These are phyloP conservation scores for Paratilapia polleni DNA, from an alignment of 2,113 vertebrate species.

Conservation along the genomic window DNA sequence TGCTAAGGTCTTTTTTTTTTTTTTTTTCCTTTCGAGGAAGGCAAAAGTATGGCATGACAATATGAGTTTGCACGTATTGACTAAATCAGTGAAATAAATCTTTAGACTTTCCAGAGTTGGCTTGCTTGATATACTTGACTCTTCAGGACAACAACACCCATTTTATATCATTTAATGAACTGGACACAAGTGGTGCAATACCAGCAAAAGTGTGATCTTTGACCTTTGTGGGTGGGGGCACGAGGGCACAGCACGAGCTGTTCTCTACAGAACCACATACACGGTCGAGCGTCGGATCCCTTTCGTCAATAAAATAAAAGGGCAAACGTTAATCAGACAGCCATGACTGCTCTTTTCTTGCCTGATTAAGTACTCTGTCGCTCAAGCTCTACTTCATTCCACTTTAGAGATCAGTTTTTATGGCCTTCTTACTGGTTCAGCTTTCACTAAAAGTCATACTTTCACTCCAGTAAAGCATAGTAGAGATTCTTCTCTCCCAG, in stretches of 20 bases:
- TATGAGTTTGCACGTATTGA: conserved; percentile 40
- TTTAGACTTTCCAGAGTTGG: background rate
- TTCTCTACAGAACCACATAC: background rate
- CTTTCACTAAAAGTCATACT: background rate
- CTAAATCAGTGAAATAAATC: conserved; percentile 39
- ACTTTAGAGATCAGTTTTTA: conserved; percentile 29
- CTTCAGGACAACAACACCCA: conserved; percentile 66
- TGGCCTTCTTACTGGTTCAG: background rate
- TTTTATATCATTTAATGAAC: background rate
- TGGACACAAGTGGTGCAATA: background rate
- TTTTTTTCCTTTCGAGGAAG: conserved; percentile 74
- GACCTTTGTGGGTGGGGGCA: conserved; percentile 3
- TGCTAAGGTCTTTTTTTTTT: background rate
- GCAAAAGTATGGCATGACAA: conserved; percentile 85
- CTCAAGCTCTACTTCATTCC: conserved; percentile 44
- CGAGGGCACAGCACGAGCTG: background rate
- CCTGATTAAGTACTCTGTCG: conserved; percentile 48
- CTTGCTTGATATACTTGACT: conserved; percentile 12
- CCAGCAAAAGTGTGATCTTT: background rate
- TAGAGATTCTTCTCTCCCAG: background rate
- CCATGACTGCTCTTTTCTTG: conserved; percentile 61
- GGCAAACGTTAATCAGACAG: conserved; percentile 63
- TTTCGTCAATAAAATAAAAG: conserved; percentile 67
- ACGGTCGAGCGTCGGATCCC: conserved; percentile 27
- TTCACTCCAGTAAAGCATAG: background rate